These are phyloP conservation scores for Dolichopus griseipennis DNA, from an alignment of 2,888 invertebrate genomes.

Conservation along the genomic window DNA sequence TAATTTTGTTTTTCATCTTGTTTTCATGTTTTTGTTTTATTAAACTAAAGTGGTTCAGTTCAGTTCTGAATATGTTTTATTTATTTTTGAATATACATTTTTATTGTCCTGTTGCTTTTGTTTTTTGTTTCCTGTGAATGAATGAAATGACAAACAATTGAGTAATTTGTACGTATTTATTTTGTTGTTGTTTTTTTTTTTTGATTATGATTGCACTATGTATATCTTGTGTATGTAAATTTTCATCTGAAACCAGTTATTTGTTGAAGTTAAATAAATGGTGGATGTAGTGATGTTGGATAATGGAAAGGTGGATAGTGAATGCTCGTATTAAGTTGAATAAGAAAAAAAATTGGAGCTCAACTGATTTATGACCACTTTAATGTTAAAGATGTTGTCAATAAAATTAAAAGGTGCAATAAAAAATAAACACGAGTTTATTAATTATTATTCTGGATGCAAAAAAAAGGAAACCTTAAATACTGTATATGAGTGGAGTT, in stretches of 20 bases:
- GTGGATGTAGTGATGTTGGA: no score
- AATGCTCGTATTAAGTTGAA: no score
- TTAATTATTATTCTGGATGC: no score
- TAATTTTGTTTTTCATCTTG: not conserved
- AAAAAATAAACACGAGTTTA: no score
- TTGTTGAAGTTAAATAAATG: not conserved
- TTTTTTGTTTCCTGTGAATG: not conserved
- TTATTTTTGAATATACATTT: not conserved
- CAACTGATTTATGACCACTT: no score
- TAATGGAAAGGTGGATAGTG: no score
- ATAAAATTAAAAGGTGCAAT: no score
- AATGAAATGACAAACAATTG: not conserved
- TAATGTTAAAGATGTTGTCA: no score
- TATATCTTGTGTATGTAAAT: not conserved
- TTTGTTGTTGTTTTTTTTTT: not conserved
- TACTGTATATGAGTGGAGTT: no score
- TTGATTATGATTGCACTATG: not conserved
- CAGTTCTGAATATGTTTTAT: not conserved
- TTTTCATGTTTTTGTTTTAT: not conserved
- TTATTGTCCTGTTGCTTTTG: not conserved
- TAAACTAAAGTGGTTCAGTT: not conserved
- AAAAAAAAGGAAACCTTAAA: no score
- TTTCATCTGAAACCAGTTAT: not conserved
- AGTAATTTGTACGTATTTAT: not conserved
- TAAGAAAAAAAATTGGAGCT: no score